phyloP scores from a whole-genome alignment of 2,888 invertebrate species.

The Drepanosiphum platanoidis region DNA sequence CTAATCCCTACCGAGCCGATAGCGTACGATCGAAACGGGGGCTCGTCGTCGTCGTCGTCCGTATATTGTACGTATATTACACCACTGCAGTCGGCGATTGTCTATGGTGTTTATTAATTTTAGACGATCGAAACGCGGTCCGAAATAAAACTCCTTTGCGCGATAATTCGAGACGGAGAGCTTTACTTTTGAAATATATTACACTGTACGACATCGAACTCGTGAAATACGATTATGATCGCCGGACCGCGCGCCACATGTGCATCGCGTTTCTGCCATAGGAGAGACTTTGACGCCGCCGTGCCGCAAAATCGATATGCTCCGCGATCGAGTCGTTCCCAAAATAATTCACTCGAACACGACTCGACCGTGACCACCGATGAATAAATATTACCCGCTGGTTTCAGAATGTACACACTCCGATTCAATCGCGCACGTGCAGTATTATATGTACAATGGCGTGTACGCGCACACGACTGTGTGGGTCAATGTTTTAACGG shows the following conservation, averaged over 20 bases:
- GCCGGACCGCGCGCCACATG: neutral
- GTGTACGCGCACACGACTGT: no score
- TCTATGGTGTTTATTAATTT: conserved; percentile 7
- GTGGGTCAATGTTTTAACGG: no score
- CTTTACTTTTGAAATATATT: conserved; percentile 17
- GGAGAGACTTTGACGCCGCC: neutral
- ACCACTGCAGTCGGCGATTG: neutral
- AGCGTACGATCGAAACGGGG: no score
- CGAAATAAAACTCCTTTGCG: neutral
- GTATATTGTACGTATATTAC: no score
- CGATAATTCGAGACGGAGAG: neutral
- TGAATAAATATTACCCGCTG: neutral
- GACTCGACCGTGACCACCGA: neutral
- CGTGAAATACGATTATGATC: neutral
- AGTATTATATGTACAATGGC: no score
- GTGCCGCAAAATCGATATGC: neutral
- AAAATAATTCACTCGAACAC: neutral
- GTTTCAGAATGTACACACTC: no score
- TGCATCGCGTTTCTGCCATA: neutral
- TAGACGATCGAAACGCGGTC: neutral
- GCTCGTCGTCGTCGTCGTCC: no score
- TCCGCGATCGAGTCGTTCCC: neutral
- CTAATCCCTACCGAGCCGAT: neutral
- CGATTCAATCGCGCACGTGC: no score
- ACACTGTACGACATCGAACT: no score